These are phyloP conservation scores for Elysia crispata DNA, from an alignment of 2,888 invertebrate genomes.

Conservation along the genomic window DNA sequence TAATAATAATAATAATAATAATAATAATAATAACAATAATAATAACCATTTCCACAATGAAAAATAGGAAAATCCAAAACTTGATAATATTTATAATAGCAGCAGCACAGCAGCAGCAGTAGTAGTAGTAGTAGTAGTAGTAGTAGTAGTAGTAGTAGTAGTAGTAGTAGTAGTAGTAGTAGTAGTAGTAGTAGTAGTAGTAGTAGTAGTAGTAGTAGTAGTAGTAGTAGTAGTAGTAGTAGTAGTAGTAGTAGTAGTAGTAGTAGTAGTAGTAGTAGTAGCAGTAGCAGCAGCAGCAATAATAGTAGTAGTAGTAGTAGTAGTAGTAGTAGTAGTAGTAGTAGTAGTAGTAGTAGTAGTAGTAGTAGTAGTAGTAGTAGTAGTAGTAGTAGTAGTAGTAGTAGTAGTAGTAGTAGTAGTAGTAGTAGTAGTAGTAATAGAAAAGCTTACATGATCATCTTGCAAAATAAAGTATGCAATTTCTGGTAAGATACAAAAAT, in stretches of 20 bases:
- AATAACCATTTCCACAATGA: too few species aligned
- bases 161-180: slow-evolving; percentile 36
- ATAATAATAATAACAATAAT: too few species aligned
- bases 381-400: slow-evolving; percentile 39
- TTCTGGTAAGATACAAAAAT: too few species aligned
- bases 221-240: slow-evolving; percentile 40
- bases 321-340: slow-evolving; percentile 11
- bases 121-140: slow-evolving; percentile 39
- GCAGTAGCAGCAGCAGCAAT: too few species aligned
- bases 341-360: slow-evolving; percentile 26
- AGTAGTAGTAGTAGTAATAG: slow-evolving; percentile 29
- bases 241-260: slow-evolving; percentile 40
- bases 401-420: slow-evolving; percentile 23
- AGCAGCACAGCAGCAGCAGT: slow-evolving; percentile 17
- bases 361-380: slow-evolving; percentile 35
- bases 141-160: slow-evolving; percentile 38
- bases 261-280: slow-evolving; percentile 35
- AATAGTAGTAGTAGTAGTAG: background rate
- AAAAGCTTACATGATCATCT: too few species aligned
- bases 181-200: slow-evolving; percentile 40
- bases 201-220: slow-evolving; percentile 38
- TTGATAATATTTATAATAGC: too few species aligned
- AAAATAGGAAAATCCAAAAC: too few species aligned
- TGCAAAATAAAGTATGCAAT: too few species aligned
- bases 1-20: too few species aligned